phyloP scores from a whole-genome alignment of 2,797 vertebrate species.

The Psittacula echo region DNA sequence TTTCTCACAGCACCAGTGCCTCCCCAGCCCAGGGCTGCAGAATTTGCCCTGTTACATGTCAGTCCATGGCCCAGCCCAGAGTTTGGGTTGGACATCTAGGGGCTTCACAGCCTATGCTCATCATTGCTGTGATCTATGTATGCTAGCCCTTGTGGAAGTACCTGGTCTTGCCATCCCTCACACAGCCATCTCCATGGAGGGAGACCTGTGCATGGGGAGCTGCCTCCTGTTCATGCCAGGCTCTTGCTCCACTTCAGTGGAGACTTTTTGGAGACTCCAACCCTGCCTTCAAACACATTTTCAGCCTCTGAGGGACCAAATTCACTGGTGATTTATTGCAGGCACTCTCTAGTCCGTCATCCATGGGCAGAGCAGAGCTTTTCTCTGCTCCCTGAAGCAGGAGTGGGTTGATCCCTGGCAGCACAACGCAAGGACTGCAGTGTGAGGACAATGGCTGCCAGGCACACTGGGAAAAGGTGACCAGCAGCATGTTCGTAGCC shows the following conservation, averaged over 20 bases:
- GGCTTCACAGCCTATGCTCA: not conserved
- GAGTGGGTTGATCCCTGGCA: not conserved
- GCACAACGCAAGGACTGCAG: not conserved
- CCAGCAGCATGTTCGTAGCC: accelerated
- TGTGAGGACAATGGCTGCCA: not conserved
- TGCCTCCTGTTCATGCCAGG: accelerated
- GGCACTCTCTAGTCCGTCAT: not conserved
- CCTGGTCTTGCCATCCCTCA: not conserved
- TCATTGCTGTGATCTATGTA: not conserved
- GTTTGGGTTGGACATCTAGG: not conserved
- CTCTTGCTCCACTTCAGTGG: not conserved
- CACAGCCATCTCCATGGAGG: accelerated
- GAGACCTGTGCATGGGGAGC: not conserved
- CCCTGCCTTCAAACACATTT: not conserved
- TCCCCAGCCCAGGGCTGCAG: not conserved
- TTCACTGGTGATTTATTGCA: not conserved
- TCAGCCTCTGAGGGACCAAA: not conserved
- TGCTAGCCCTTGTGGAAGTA: not conserved
- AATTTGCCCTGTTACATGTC: not conserved
- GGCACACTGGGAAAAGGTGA: accelerated
- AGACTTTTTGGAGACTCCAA: not conserved
- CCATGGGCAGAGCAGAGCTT: not conserved
- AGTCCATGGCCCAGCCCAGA: not conserved
- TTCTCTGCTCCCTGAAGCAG: not conserved
- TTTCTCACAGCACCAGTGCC: not conserved